Evolutionary conservation across 1,140 invertebrate species (phyloP).

Genomic region (Hyposmocoma kahamanoa): DNA sequence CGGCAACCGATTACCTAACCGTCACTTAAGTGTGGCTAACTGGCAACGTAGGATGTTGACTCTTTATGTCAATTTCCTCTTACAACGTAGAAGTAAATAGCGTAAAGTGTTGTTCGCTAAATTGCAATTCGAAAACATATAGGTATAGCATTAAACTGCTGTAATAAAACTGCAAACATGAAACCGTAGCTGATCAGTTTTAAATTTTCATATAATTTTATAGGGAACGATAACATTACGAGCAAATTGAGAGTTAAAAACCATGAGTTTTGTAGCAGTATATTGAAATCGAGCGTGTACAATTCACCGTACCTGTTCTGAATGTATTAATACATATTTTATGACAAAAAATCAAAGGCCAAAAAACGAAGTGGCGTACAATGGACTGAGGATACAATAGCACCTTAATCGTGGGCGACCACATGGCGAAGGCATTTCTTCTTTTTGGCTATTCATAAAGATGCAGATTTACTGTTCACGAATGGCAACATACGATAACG

Average conservation of each 20-base stretch:
- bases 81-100: too few species aligned
- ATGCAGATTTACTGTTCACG: constrained; percentile 45
- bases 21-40: constrained; percentile 14
- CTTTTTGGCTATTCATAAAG: constrained; percentile 39
- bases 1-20: constrained; percentile 17
- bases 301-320: constrained; percentile 32
- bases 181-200: too few species aligned
- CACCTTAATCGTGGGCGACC: constrained; percentile 29
- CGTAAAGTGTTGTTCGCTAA: too few species aligned
- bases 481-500: constrained; percentile 38
- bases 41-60: constrained; percentile 22
- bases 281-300: too few species aligned
- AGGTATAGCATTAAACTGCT: too few species aligned
- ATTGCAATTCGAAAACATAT: too few species aligned
- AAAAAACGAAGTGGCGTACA: constrained; percentile 28
- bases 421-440: constrained; percentile 44
- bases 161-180: too few species aligned
- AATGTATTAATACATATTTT: constrained; percentile 49
- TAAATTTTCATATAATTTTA: too few species aligned
- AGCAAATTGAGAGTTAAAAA: too few species aligned
- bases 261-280: too few species aligned
- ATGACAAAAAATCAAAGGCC: background rate
- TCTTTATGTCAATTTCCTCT: constrained; percentile 7
- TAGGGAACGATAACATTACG: too few species aligned
- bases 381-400: constrained; percentile 55